Evolutionary conservation across 2,797 vertebrate genomes (phyloP).

Genomic region (Jordanella pulchra): DNA sequence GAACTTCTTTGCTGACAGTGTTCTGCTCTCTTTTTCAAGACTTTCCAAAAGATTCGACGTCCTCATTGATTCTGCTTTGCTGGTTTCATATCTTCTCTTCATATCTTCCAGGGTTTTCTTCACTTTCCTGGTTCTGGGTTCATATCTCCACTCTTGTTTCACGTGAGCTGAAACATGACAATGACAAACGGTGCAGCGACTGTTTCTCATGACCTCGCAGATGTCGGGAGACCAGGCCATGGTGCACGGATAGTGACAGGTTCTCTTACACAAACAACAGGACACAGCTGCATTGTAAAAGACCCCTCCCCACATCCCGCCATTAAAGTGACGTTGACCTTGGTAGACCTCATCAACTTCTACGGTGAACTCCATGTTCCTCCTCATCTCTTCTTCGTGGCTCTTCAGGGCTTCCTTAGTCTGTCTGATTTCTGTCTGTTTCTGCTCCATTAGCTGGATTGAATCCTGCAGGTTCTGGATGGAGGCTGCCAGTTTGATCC

Average conservation of each 20-base stretch:
- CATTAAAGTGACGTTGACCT: not conserved
- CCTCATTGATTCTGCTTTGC: not conserved
- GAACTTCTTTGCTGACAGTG: not conserved
- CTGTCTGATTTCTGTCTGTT: not conserved
- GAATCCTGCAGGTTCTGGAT: conserved; percentile 8
- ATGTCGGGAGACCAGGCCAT: too few relatives aligned
- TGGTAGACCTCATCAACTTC: conserved; percentile 8
- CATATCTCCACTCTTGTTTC: not conserved
- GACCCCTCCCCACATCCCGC: not conserved
- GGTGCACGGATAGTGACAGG: conserved; percentile 2
- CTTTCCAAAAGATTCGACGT: not conserved
- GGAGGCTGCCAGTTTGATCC: conserved; percentile 3
- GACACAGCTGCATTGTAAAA: not conserved
- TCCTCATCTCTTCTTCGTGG: not conserved
- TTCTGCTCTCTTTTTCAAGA: not conserved
- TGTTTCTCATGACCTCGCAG: not conserved
- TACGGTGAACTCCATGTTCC: not conserved
- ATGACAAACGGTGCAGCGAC: not conserved
- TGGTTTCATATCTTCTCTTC: not conserved
- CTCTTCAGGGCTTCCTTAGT: not conserved
- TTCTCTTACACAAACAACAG: not conserved
- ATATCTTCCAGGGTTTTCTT: not conserved
- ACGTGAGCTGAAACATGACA: not conserved
- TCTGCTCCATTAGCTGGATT: not conserved
- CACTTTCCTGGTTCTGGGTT: conserved; percentile 3